phyloP scores from a whole-genome alignment of 2,797 vertebrate species.

The Coreius guichenoti region DNA sequence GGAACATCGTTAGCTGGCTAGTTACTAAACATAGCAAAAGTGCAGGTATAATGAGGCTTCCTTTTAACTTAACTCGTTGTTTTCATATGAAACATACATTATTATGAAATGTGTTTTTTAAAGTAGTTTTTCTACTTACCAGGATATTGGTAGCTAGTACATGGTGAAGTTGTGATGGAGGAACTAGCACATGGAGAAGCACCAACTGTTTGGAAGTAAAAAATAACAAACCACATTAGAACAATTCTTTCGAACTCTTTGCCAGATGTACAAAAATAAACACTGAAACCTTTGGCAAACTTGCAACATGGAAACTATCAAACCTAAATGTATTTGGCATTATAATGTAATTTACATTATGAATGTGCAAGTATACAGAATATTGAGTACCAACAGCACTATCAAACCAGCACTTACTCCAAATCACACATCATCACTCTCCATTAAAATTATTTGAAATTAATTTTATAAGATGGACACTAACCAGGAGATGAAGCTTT shows the following conservation, averaged over 20 bases:
- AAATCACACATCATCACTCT: conserved; percentile 19
- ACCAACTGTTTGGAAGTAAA: background rate
- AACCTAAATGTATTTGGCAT: background rate
- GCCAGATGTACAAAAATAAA: background rate
- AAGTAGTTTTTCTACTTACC: background rate
- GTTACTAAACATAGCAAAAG: background rate
- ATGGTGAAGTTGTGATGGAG: background rate
- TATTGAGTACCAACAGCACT: background rate
- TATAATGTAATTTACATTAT: background rate
- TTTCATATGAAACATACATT: background rate
- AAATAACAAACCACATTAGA: background rate
- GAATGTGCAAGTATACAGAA: background rate
- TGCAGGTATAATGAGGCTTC: background rate
- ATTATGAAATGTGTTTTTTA: background rate
- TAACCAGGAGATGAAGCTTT: background rate
- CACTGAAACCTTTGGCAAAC: conserved; percentile 8
- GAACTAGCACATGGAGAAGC: background rate
- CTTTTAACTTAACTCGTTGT: background rate
- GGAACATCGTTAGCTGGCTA: background rate
- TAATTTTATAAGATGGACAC: background rate
- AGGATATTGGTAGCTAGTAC: conserved; percentile 1
- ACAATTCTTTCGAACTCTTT: background rate
- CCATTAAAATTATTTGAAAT: background rate
- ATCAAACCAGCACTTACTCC: background rate
- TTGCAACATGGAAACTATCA: background rate